Evolutionary conservation across 2,113 vertebrate genomes (phyloP).

Genomic region (Anoura caudifer): DNA sequence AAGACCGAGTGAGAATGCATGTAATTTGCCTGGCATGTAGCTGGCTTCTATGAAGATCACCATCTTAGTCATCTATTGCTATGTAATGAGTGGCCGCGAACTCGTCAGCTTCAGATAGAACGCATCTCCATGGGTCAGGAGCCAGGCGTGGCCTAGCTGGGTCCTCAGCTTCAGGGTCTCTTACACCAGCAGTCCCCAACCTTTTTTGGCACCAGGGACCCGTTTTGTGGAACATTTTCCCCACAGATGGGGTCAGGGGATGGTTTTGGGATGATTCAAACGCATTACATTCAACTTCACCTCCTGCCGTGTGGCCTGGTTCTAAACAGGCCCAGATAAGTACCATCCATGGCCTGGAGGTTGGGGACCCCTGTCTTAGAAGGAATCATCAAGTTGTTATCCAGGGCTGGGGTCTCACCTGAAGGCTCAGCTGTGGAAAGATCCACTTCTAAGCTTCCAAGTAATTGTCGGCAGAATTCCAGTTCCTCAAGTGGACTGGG

Average conservation of each 20-base stretch:
- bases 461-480: neutral
- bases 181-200: too few relatives aligned
- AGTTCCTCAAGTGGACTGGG: neutral
- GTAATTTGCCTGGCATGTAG: neutral
- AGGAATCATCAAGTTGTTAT: neutral
- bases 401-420: neutral
- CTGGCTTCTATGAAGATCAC: neutral
- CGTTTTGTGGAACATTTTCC: too few relatives aligned
- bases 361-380: too few relatives aligned
- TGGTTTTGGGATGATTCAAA: too few relatives aligned
- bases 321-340: too few relatives aligned
- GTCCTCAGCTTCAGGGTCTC: neutral
- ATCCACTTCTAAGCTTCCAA: neutral
- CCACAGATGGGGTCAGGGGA: too few relatives aligned
- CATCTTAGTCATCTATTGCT: neutral
- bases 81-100: neutral
- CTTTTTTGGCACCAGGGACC: too few relatives aligned
- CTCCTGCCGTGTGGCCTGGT: too few relatives aligned
- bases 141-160: neutral
- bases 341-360: too few relatives aligned
- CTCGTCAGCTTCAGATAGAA: neutral
- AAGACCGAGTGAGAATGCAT: neutral
- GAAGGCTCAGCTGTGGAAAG: neutral
- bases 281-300: too few relatives aligned
- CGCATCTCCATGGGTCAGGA: neutral